Evolutionary conservation across 2,113 vertebrate species (phyloP).

Genomic region (Ariopsis seemanni): DNA sequence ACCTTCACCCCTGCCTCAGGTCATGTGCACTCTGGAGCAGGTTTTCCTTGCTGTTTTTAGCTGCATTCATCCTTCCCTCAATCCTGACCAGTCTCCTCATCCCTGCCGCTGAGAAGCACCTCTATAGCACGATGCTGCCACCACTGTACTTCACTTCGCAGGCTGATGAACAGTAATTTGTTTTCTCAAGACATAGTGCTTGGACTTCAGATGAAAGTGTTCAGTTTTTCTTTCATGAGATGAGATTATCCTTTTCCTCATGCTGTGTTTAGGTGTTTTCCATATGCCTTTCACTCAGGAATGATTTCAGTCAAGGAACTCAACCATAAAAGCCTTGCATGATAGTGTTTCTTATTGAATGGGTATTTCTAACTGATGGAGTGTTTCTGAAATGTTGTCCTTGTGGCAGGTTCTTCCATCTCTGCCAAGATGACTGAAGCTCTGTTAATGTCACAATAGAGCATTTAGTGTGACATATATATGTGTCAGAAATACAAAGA

Average conservation of each 20-base stretch:
- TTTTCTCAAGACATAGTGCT: background rate
- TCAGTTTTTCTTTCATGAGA: background rate
- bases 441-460: no score
- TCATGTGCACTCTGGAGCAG: background rate
- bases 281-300: background rate
- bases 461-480: no score
- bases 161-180: background rate
- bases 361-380: background rate
- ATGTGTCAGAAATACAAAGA: no score
- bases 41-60: background rate
- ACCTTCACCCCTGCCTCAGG: background rate
- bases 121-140: background rate
- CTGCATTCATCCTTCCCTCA: background rate
- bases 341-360: background rate
- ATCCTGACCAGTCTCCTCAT: background rate
- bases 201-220: background rate
- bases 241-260: background rate
- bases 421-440: no score
- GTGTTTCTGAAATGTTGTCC: background rate
- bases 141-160: background rate
- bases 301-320: background rate
- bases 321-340: background rate
- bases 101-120: background rate
- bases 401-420: no score
- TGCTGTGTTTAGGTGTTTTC: background rate